A percentile compares a stretch with the other conserved stretches of the same genome.
These are phyloP conservation scores for Procavia capensis DNA, from an alignment of 2,113 vertebrate species.

Conservation along the genomic window DNA sequence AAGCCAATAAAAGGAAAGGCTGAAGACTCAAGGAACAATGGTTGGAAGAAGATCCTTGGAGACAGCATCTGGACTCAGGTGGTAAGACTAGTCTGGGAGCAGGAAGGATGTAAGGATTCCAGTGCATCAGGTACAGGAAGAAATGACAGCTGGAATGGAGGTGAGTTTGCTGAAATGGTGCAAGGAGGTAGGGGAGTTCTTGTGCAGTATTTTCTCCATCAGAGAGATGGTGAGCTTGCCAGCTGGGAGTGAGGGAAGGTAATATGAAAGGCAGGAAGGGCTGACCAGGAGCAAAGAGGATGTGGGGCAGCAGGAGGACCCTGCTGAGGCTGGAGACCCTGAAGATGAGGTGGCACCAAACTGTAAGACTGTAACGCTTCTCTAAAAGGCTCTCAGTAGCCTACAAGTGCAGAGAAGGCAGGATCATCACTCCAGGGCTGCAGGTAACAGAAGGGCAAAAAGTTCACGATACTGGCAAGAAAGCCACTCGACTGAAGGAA, in stretches of 20 bases:
- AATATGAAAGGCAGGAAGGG: constrained; percentile 14
- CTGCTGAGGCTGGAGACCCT: background rate
- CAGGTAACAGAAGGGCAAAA: constrained; percentile 47
- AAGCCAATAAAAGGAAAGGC: constrained; percentile 35
- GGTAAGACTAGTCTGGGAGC: background rate
- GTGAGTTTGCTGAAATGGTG: background rate
- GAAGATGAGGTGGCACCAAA: constrained; percentile 20
- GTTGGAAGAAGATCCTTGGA: background rate
- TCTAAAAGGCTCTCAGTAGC: constrained; percentile 1
- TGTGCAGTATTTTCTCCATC: background rate
- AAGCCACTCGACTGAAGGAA: constrained; percentile 22
- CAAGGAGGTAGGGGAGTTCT: background rate
- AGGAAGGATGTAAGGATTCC: background rate
- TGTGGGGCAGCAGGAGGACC: background rate
- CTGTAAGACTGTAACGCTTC: constrained; percentile 10
- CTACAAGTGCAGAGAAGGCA: constrained; percentile 57
- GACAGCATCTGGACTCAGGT: background rate
- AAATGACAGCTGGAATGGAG: background rate
- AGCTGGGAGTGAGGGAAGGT: background rate
- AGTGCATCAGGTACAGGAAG: background rate
- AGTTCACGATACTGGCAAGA: constrained; percentile 18
- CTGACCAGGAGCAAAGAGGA: background rate
- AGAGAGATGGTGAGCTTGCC: background rate
- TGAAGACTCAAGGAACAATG: background rate
- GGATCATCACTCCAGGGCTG: background rate